Percentiles rank a stretch among this genome's conserved stretches.
phyloP scores from a whole-genome alignment of 64 coral and sea anemone genomes.

The Cladopsammia gracilis region DNA sequence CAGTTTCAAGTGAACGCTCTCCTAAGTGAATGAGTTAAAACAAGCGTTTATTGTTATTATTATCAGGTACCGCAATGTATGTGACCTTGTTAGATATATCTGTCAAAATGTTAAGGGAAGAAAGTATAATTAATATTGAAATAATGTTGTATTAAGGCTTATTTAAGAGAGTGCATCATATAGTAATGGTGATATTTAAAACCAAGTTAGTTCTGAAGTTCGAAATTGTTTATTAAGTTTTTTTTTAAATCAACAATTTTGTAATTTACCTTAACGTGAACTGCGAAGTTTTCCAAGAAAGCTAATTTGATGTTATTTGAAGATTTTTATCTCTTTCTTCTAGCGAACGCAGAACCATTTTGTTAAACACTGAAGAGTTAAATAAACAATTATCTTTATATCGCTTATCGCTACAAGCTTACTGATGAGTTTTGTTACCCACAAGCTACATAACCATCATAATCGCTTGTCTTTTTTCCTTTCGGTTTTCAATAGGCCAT shows the following conservation, averaged over 20 bases:
- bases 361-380: background rate
- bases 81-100: no score
- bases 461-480: no score
- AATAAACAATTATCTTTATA: background rate
- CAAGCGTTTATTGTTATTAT: no score
- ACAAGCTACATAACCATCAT: no score
- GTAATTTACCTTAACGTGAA: background rate
- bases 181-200: slow-evolving; percentile 24
- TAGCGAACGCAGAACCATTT: background rate
- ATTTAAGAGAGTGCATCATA: slow-evolving; percentile 34
- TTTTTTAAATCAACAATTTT: background rate
- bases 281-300: no score
- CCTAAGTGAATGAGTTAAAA: no score
- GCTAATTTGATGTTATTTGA: background rate
- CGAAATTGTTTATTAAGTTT: background rate
- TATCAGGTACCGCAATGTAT: no score
- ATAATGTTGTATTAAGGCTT: background rate
- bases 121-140: background rate
- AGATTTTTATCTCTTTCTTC: background rate
- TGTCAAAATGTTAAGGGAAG: no score
- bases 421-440: background rate
- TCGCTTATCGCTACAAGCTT: background rate
- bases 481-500: no score
- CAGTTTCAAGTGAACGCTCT: no score
- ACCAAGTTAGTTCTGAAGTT: background rate